phyloP scores from a whole-genome alignment of 2,888 invertebrate genomes.

The Buathra laborator region DNA sequence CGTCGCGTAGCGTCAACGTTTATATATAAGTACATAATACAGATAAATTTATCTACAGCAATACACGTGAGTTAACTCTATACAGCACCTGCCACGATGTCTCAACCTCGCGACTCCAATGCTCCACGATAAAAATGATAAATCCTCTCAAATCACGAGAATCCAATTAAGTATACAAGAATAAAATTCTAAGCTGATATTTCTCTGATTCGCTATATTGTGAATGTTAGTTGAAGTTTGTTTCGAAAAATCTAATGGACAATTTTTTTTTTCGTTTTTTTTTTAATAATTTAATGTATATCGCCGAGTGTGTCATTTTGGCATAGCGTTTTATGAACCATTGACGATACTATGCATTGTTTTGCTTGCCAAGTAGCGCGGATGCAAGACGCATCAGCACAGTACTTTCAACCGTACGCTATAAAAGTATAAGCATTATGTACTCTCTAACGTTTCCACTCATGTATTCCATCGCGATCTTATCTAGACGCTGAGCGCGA shows the following conservation, averaged over 20 bases:
- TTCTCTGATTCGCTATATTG: slow-evolving; percentile 26
- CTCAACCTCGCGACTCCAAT: not conserved
- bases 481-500: slow-evolving; percentile 47
- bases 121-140: not conserved
- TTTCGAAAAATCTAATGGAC: slow-evolving; percentile 21
- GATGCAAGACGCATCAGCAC: not conserved
- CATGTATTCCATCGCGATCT: slow-evolving; percentile 51
- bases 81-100: not conserved
- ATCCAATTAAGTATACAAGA: slow-evolving; percentile 39
- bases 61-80: not conserved
- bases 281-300: not conserved
- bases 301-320: not conserved
- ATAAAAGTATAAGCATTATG: slow-evolving; percentile 1
- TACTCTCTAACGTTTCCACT: slow-evolving; percentile 35
- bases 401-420: slow-evolving; percentile 1
- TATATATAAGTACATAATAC: not conserved
- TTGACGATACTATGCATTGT: slow-evolving; percentile 24
- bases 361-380: not conserved
- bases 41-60: not conserved
- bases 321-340: slow-evolving; percentile 3
- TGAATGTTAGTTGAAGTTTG: not conserved
- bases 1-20: no score
- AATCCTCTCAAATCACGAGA: slow-evolving; percentile 11
- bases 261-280: slow-evolving; percentile 1
- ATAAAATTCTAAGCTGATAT: slow-evolving; percentile 19